phyloP scores from a whole-genome alignment of 2,888 invertebrate species.

The Criorhina ranunculi region DNA sequence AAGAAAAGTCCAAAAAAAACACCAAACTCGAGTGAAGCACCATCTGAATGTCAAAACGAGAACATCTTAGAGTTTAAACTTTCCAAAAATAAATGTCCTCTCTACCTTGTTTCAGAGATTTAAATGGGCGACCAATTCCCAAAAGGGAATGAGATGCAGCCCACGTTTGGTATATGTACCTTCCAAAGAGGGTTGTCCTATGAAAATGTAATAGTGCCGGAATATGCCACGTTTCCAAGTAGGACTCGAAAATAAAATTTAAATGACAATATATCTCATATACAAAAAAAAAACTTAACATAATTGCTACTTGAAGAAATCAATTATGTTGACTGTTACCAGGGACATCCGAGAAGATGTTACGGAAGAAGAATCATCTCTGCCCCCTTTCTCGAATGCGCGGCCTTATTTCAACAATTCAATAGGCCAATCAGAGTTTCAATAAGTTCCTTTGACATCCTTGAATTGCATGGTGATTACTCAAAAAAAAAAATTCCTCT shows the following conservation, averaged over 20 bases:
- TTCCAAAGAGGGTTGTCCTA: background rate
- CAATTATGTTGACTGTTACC: conserved; percentile 21
- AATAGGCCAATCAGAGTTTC: conserved; percentile 44
- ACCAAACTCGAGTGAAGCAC: too few species aligned
- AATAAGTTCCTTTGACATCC: conserved; percentile 39
- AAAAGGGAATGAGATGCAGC: too few species aligned
- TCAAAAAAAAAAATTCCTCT: conserved; percentile 12
- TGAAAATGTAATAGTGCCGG: background rate
- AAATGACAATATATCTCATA: background rate
- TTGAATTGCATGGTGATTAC: conserved; percentile 39
- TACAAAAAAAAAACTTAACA: background rate
- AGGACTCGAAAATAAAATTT: background rate
- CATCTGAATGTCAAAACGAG: too few species aligned
- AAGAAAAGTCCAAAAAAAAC: too few species aligned
- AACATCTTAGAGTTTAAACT: too few species aligned
- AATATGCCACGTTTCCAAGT: background rate
- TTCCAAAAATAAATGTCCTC: too few species aligned
- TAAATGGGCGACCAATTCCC: too few species aligned
- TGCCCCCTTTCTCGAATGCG: background rate
- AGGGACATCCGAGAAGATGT: background rate
- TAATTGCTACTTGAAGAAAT: conserved; percentile 40
- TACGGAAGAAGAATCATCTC: background rate
- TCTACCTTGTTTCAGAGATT: too few species aligned
- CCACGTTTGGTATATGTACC: too few species aligned
- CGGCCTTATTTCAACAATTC: conserved; percentile 29